Conservation (phyloP, 2,113 vertebrate genomes). For the Pan troglodytes region NHGRI_mPanTro3-v2.1_pri NC_072414.2:31234501-31235000, state of each 20-base stretch:
- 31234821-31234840: not conserved
- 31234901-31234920: not conserved
- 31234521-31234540: not conserved
- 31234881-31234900: not conserved
- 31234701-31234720: conserved; percentile 46
- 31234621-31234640: conserved; percentile 2
- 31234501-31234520: not conserved
- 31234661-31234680: not conserved
- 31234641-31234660: conserved; percentile 26
- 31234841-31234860: not conserved
- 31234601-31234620: not conserved
- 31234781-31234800: not conserved
- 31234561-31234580: not conserved
- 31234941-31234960: not conserved
- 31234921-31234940: not conserved
- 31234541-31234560: not conserved
- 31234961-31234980: not conserved
- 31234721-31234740: conserved; percentile 26
- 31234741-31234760: not conserved
- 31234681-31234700: not conserved
- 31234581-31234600: not conserved
- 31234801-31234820: not conserved
- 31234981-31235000: not conserved
- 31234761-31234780: not conserved
- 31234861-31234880: not conserved